Conservation (phyloP, 2,113 vertebrate species). For the Pardalotus punctatus region DNA sequence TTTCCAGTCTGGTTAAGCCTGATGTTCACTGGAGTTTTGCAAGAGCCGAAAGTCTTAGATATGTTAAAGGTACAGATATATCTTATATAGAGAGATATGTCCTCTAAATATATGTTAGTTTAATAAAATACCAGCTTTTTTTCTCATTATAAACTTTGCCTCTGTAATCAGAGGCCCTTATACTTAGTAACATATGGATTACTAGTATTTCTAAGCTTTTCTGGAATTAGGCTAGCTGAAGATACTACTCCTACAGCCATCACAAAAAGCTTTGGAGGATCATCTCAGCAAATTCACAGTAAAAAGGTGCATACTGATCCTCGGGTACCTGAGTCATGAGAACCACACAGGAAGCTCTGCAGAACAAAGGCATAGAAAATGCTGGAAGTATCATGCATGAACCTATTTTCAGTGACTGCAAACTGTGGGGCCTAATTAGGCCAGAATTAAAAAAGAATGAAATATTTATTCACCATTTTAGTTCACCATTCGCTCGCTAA, state of each 20-base stretch:
- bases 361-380: neutral
- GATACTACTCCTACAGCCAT: neutral
- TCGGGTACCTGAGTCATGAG: neutral
- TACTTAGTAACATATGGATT: neutral
- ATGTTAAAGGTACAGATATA: neutral
- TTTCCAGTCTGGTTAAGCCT: neutral
- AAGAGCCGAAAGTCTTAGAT: neutral
- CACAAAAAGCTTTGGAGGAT: neutral
- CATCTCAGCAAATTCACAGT: neutral
- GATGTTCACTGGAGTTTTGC: neutral
- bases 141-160: neutral
- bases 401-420: neutral
- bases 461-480: neutral
- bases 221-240: neutral
- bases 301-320: neutral
- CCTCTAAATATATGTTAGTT: neutral
- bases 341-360: neutral
- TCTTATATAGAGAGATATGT: neutral
- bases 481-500: neutral
- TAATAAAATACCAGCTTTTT: neutral
- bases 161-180: neutral
- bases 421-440: neutral
- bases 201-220: neutral
- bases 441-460: neutral
- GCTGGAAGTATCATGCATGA: rapidly evolving